These are phyloP conservation scores for Antheraea assamensis DNA, from an alignment of 2,888 invertebrate species.

Conservation along the genomic window DNA sequence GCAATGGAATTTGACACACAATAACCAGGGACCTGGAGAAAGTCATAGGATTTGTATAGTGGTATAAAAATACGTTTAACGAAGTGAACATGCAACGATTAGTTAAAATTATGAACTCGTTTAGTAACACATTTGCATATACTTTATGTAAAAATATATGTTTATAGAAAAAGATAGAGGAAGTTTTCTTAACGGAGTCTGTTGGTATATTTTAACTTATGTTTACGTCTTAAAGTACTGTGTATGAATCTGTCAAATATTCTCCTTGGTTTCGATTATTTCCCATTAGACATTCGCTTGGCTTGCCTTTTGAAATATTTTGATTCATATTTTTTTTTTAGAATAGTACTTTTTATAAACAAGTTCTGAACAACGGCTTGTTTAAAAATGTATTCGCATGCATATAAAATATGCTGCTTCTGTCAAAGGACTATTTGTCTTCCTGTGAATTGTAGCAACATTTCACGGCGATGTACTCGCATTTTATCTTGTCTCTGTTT, in stretches of 20 bases:
- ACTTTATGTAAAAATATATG: background rate
- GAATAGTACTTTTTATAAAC: background rate
- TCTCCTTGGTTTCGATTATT: background rate
- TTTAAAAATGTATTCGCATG: constrained; percentile 38
- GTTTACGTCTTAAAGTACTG: background rate
- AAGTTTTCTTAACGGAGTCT: background rate
- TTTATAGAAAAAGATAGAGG: background rate
- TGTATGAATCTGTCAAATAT: no score
- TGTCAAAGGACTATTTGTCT: constrained; percentile 70
- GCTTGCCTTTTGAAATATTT: background rate
- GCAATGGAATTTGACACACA: no score
- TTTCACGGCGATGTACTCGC: constrained; percentile 72
- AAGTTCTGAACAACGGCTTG: constrained; percentile 10
- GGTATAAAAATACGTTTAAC: background rate
- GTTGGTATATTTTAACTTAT: background rate
- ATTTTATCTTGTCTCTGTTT: constrained; percentile 73
- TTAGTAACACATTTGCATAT: background rate
- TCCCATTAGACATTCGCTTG: background rate
- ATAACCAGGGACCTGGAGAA: no score
- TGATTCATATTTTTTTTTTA: background rate
- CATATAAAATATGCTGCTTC: constrained; percentile 57
- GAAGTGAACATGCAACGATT: background rate
- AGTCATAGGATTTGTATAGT: no score
- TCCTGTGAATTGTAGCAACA: constrained; percentile 72
- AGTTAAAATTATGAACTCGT: background rate